Base-by-base conservation (phyloP, 2,797 vertebrate genomes). In the Cephalopachus bancanus region DNA sequence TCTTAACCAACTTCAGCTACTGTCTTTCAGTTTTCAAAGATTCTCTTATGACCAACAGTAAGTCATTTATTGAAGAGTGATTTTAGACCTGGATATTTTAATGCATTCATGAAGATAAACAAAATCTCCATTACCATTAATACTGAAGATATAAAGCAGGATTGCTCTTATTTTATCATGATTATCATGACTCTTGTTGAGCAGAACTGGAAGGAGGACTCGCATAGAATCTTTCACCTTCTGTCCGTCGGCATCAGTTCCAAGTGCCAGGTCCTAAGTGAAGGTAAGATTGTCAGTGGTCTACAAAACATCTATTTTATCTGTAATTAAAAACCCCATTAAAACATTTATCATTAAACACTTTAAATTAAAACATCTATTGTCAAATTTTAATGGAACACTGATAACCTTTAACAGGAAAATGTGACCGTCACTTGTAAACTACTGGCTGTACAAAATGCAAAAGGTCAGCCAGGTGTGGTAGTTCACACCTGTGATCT, bases 161-260 rank as follows among this genome's bases (percentile, higher is more conserved):
- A 99, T 99, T 19, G 99, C 99, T 98, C 99, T 98, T 96, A 99
- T 99, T 98, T 99, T 99, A 97, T 99, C 99, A 37, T 99, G 98
- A 97, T 97, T 99, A 85, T 98, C 98, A 22, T 99, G 98, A 97
- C 98, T 99, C 30, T 98, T 99, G 98, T 98, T 98, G 37, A 99
- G 98, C 11, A 99, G 98, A 96, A 99, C 99, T 1, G 99, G 99
- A 96, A 99, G 99, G 71, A 99, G 99, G 1, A 99, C 99, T 97
- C 99, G 99, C 99, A 99, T 99, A 0, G 99, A 98, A 92, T 99
- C 99, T 97, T 99, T 99, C 62, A 99, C 99, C 98, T 99, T 99
- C 92, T 99, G 98, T 55, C 99, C 99, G 1, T 99, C 99, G 60
- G 98, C 99, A 64, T 99, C 99, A 0, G 98, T 98, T 79, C 99